Conservation (phyloP, 2,113 vertebrate species). For the Callochromis pleurospilus region DNA sequence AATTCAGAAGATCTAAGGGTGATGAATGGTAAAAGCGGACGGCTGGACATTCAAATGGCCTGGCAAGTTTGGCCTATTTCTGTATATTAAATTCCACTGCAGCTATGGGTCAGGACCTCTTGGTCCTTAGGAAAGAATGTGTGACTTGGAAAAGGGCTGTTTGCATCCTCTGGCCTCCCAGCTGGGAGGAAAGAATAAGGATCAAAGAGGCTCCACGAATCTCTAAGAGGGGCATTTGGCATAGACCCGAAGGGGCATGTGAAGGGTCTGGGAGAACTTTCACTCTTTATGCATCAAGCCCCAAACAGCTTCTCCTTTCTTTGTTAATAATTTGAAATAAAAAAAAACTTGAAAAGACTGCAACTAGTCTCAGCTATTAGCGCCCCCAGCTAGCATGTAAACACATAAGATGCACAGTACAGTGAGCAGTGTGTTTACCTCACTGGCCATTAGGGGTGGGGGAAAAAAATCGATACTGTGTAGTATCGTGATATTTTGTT, state of each 20-base stretch:
- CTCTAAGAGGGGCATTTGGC: constrained; percentile 16
- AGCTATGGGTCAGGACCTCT: constrained; percentile 42
- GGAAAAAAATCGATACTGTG: too few species aligned
- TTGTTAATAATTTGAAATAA: constrained; percentile 34
- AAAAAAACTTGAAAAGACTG: not conserved
- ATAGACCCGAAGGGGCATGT: constrained; percentile 25
- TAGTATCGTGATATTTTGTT: too few species aligned
- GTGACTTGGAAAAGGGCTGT: constrained; percentile 47
- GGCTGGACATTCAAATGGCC: constrained; percentile 7
- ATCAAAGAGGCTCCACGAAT: constrained; percentile 53
- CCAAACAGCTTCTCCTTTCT: not conserved
- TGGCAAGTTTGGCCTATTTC: constrained; percentile 40
- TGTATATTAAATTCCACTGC: constrained; percentile 51
- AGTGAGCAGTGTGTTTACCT: constrained; percentile 9
- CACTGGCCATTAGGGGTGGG: not conserved
- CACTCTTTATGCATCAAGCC: not conserved
- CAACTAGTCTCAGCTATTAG: not conserved
- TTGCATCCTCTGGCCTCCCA: constrained; percentile 40
- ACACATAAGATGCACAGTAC: constrained; percentile 10
- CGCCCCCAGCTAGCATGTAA: not conserved
- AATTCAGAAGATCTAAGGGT: not conserved
- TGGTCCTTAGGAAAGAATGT: constrained; percentile 58
- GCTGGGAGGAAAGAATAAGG: constrained; percentile 32
- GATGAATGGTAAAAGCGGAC: not conserved
- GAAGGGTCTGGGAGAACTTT: constrained; percentile 13